Conservation (phyloP, 2,113 vertebrate genomes). For the Odocoileus hemionus region DNA sequence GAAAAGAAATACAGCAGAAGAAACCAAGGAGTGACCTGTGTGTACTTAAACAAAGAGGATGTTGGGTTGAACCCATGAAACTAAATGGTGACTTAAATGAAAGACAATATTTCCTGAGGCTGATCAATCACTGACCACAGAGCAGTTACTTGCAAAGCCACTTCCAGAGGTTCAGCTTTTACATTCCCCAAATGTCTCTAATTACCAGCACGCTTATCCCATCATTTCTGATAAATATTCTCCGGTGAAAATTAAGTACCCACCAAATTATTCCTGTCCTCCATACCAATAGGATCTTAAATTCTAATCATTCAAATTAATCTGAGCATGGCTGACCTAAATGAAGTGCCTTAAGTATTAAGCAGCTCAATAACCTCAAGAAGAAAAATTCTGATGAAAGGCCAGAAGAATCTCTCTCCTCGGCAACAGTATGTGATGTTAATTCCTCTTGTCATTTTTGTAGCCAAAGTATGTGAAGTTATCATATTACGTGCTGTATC, state of each 20-base stretch:
- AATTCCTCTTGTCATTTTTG: background rate
- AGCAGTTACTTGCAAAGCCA: conserved; percentile 58
- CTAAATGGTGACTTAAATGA: conserved; percentile 73
- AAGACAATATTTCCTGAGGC: conserved; percentile 66
- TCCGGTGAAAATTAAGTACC: conserved; percentile 42
- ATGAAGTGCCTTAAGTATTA: background rate
- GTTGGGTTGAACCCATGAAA: conserved; percentile 45
- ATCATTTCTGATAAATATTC: conserved; percentile 68
- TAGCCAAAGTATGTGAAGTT: background rate
- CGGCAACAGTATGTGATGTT: background rate
- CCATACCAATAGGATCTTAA: conserved; percentile 20
- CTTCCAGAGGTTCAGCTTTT: conserved; percentile 46
- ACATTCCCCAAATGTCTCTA: conserved; percentile 62
- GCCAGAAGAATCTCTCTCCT: background rate
- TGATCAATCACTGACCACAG: conserved; percentile 64
- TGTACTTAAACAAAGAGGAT: conserved; percentile 6
- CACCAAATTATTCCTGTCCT: background rate
- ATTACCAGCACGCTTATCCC: conserved; percentile 57
- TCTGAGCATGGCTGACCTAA: background rate
- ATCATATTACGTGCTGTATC: background rate
- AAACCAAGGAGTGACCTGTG: conserved; percentile 58
- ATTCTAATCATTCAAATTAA: conserved; percentile 45
- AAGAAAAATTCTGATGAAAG: background rate
- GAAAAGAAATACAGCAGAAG: conserved; percentile 43
- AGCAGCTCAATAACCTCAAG: background rate